These are phyloP conservation scores for Cactoblastis cactorum DNA, from an alignment of 2,888 invertebrate genomes.

Conservation along the genomic window DNA sequence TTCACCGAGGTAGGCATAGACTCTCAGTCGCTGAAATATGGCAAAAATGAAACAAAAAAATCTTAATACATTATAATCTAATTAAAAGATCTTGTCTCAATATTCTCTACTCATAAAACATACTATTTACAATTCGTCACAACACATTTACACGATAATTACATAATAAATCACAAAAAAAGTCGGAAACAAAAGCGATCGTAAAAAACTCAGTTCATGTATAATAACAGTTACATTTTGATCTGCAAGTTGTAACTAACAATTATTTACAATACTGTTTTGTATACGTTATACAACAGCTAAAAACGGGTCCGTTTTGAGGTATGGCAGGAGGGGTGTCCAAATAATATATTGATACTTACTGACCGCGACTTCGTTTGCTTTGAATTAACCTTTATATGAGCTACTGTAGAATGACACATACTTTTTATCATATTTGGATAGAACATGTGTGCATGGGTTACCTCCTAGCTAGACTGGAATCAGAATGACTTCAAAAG, in stretches of 20 bases:
- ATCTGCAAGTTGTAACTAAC: constrained; percentile 32
- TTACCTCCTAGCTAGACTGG: too few species aligned
- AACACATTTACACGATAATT: constrained; percentile 50
- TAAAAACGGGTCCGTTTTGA: too few species aligned
- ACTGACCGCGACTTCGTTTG: too few species aligned
- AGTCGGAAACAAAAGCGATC: constrained; percentile 44
- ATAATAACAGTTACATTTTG: constrained; percentile 31
- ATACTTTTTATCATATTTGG: too few species aligned
- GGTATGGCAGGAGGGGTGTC: too few species aligned
- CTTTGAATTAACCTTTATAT: too few species aligned
- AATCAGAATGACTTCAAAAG: too few species aligned
- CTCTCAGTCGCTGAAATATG: too few species aligned
- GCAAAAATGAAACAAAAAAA: constrained; percentile 35
- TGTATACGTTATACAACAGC: constrained; percentile 12
- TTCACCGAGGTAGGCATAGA: too few species aligned
- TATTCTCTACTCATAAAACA: constrained; percentile 63
- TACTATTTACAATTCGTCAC: constrained; percentile 61
- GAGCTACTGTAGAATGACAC: too few species aligned
- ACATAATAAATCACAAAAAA: constrained; percentile 40
- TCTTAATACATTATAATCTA: constrained; percentile 54
- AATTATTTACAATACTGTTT: constrained; percentile 35
- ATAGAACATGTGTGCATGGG: too few species aligned
- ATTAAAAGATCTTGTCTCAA: constrained; percentile 68
- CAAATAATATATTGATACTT: too few species aligned
- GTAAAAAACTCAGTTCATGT: constrained; percentile 38